phyloP scores from a whole-genome alignment of 23 tunicate species.

The Ascidia mentula region DNA sequence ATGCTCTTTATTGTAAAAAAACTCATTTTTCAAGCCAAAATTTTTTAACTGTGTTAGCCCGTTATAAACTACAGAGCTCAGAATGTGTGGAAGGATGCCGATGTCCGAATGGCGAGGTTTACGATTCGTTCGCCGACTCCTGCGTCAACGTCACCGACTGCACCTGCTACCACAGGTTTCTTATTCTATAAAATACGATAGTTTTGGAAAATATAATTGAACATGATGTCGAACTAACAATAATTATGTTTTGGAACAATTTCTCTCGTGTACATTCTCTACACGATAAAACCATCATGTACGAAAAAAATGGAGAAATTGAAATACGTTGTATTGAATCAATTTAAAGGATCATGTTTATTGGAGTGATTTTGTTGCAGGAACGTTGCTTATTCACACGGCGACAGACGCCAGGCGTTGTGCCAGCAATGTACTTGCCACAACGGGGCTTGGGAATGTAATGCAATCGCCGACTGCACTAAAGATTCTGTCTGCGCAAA shows the following conservation, averaged over 20 bases:
- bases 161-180: conserved; percentile 8
- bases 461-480: conserved; percentile 56
- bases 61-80: conserved; percentile 32
- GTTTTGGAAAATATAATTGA: too few species aligned
- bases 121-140: conserved; percentile 35
- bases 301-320: too few species aligned
- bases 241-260: too few species aligned
- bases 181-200: too few species aligned
- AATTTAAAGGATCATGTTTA: neutral
- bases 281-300: too few species aligned
- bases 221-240: too few species aligned
- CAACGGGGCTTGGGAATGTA: conserved; percentile 73
- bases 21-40: too few species aligned
- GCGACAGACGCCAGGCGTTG: conserved; percentile 46
- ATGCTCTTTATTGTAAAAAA: too few species aligned
- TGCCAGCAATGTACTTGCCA: conserved; percentile 71
- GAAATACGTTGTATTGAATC: too few species aligned
- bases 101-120: conserved; percentile 71
- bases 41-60: too few species aligned
- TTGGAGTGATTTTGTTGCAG: conserved; percentile 3
- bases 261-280: too few species aligned
- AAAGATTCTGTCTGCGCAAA: conserved; percentile 56
- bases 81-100: conserved; percentile 85
- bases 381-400: conserved; percentile 63
- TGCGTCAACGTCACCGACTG: conserved; percentile 74